These are phyloP conservation scores for Buteo buteo DNA, from an alignment of 2,113 vertebrate genomes.

Conservation along the genomic window DNA sequence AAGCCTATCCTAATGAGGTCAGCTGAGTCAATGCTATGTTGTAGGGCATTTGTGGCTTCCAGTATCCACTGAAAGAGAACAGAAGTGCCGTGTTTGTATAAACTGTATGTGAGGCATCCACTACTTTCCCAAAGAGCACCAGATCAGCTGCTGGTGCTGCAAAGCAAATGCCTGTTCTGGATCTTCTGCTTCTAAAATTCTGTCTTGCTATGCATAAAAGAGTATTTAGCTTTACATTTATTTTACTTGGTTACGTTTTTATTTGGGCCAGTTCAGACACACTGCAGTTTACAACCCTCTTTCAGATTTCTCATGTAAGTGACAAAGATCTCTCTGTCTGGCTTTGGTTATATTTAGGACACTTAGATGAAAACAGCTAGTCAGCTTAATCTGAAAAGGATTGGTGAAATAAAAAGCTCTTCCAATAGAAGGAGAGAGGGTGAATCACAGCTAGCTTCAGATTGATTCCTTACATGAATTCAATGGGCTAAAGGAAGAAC, in stretches of 20 bases:
- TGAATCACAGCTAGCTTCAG: not conserved
- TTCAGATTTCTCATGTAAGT: not conserved
- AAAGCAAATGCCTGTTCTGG: not conserved
- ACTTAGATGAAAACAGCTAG: conserved; percentile 33
- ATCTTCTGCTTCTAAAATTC: not conserved
- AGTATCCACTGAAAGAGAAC: not conserved
- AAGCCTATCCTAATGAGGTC: not conserved
- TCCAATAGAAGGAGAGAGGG: not conserved
- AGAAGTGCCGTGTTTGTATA: not conserved
- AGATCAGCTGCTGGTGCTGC: not conserved
- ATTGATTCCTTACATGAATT: not conserved
- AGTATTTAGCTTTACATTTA: not conserved
- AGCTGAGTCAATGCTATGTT: not conserved
- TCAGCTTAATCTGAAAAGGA: conserved; percentile 33
- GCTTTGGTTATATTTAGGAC: conserved; percentile 46
- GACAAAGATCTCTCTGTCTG: conserved; percentile 63
- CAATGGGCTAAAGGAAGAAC: not conserved
- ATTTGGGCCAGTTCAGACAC: not conserved
- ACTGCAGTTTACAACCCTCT: not conserved
- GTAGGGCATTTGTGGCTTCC: not conserved
- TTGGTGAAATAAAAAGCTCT: conserved; percentile 39
- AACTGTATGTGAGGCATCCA: not conserved
- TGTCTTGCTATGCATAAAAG: not conserved
- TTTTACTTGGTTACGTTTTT: not conserved
- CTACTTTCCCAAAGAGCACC: not conserved